phyloP scores from a whole-genome alignment of 2,113 vertebrate genomes.

The Callithrix jacchus region DNA sequence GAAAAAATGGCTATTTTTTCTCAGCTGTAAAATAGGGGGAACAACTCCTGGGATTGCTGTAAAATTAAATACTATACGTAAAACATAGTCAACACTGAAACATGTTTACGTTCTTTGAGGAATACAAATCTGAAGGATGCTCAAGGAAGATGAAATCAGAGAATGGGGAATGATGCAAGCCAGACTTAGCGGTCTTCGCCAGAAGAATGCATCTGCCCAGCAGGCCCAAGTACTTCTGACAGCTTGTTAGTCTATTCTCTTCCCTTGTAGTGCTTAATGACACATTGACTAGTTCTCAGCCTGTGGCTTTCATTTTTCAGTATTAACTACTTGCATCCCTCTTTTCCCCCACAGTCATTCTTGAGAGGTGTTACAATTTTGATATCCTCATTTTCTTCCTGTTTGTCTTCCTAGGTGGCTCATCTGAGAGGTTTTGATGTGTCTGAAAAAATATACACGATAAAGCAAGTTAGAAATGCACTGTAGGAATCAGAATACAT shows the following conservation, averaged over 20 bases:
- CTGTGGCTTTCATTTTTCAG: neutral
- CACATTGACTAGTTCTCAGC: neutral
- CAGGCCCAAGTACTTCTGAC: neutral
- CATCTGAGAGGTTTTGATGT: neutral
- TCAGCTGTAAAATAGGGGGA: neutral
- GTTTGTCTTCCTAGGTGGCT: neutral
- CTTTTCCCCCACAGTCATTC: neutral
- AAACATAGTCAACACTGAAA: neutral
- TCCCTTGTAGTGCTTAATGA: neutral
- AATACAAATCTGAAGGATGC: neutral
- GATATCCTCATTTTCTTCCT: neutral
- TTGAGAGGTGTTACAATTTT: neutral
- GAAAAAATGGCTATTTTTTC: neutral
- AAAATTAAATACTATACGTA: neutral
- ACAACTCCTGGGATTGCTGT: neutral
- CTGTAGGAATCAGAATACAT: neutral
- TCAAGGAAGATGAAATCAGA: neutral
- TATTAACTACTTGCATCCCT: neutral
- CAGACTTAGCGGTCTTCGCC: neutral
- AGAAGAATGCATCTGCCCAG: neutral
- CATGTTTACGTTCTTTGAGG: neutral
- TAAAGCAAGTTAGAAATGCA: neutral
- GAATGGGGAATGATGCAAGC: neutral
- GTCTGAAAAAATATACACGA: neutral
- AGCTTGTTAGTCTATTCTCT: neutral